phyloP scores from a whole-genome alignment of 2,888 invertebrate species.

The Napeogenes sylphis region DNA sequence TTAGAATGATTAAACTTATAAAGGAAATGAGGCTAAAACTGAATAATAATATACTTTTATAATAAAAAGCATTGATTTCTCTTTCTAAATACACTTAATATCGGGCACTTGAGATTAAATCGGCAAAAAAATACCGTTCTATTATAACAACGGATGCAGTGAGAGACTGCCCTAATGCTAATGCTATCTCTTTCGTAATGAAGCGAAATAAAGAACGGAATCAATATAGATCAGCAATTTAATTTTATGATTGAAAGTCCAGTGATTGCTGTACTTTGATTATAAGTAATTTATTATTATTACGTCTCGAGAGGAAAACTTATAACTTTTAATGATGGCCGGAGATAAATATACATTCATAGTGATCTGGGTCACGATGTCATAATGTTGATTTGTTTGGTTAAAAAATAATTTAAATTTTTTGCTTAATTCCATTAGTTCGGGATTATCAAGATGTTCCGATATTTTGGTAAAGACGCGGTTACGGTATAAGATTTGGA shows the following conservation, averaged over 20 bases:
- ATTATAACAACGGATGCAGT: constrained; percentile 11
- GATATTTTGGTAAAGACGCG: too few species aligned
- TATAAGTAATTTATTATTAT: constrained; percentile 24
- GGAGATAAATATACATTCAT: background rate
- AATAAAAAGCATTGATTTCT: background rate
- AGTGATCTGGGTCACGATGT: constrained; percentile 1
- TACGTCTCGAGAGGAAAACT: constrained; percentile 21
- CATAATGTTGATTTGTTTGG: background rate
- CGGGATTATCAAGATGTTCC: too few species aligned
- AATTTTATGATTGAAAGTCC: constrained; percentile 36
- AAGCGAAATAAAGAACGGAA: constrained; percentile 31
- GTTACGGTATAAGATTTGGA: too few species aligned
- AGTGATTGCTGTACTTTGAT: constrained; percentile 21
- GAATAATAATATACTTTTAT: too few species aligned
- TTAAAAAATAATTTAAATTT: background rate
- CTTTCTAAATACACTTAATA: background rate
- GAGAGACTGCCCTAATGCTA: constrained; percentile 17
- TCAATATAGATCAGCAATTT: constrained; percentile 35
- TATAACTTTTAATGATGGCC: constrained; percentile 24
- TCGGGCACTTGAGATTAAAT: background rate
- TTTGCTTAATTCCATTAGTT: too few species aligned
- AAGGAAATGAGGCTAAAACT: too few species aligned
- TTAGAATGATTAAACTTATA: too few species aligned
- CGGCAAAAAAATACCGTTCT: background rate
- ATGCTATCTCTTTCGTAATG: constrained; percentile 33